phyloP scores from a whole-genome alignment of 1,140 invertebrate genomes.

The Cardiocondyla obscurior region DNA sequence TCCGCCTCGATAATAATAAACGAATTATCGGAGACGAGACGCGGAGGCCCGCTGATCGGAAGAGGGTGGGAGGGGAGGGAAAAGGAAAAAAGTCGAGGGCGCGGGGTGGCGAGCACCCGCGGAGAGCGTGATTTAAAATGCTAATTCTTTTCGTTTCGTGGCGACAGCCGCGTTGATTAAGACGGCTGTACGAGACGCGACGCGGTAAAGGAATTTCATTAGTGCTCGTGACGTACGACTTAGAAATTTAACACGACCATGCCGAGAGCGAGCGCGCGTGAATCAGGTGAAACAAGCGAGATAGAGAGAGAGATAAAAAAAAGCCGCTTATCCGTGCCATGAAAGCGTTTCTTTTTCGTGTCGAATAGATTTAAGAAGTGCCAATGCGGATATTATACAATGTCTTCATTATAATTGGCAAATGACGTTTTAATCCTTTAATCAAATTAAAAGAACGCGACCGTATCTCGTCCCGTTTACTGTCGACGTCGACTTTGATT shows the following conservation, averaged over 20 bases:
- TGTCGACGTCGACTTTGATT: not conserved
- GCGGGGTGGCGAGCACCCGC: conserved; percentile 63
- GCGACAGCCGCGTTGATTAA: conserved; percentile 75
- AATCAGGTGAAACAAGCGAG: not conserved
- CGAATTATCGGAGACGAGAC: conserved; percentile 65
- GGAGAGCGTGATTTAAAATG: conserved; percentile 76
- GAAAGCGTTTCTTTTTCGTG: conserved; percentile 22
- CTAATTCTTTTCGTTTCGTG: conserved; percentile 73
- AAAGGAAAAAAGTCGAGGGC: not conserved
- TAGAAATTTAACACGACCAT: conserved; percentile 57
- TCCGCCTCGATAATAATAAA: conserved; percentile 70
- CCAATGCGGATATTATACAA: not conserved
- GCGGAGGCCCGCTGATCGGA: not conserved
- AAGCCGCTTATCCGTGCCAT: no score
- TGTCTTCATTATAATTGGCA: not conserved
- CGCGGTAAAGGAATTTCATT: conserved; percentile 73
- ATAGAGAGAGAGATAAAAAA: not conserved
- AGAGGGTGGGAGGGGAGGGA: not conserved
- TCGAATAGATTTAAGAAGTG: not conserved
- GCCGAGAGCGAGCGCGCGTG: not conserved
- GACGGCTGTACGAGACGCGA: conserved; percentile 62
- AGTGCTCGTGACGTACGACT: conserved; percentile 66
- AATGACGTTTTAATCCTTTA: no score
- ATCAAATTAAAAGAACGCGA: no score
- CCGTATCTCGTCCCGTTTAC: not conserved